A percentile compares a stretch with the other conserved stretches of the same genome.
phyloP scores from a whole-genome alignment of 1,140 invertebrate genomes.

The Sitodiplosis mosellana region DNA sequence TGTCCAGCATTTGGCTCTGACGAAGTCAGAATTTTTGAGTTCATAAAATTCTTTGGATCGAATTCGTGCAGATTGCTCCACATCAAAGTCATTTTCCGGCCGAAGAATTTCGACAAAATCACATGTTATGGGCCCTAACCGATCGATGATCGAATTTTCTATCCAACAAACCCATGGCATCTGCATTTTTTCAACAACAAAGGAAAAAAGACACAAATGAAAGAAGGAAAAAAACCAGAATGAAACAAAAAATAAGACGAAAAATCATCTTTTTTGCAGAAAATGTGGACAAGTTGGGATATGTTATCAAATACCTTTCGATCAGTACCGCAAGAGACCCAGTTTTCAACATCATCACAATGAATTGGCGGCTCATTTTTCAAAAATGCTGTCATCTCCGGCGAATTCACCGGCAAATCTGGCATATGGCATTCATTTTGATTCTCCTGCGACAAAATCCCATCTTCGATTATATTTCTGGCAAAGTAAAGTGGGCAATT shows the following conservation, averaged over 20 bases:
- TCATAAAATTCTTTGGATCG: constrained; percentile 36
- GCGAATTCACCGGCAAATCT: constrained; percentile 38
- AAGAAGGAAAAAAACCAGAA: too few species aligned
- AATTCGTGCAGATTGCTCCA: constrained; percentile 27
- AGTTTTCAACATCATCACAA: constrained; percentile 36
- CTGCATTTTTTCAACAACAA: too few species aligned
- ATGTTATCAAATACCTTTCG: too few species aligned
- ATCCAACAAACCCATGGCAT: constrained; percentile 33
- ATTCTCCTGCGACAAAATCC: constrained; percentile 21
- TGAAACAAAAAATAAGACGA: too few species aligned
- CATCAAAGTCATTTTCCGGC: constrained; percentile 32
- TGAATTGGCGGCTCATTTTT: constrained; percentile 34
- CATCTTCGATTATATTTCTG: constrained; percentile 24
- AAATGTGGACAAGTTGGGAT: too few species aligned
- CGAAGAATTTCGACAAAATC: constrained; percentile 40
- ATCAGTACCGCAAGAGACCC: constrained; percentile 27
- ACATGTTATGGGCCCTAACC: constrained; percentile 32
- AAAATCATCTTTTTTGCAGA: too few species aligned
- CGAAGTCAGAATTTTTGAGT: constrained; percentile 44
- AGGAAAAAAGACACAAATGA: too few species aligned
- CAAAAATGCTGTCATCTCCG: constrained; percentile 49
- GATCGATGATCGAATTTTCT: constrained; percentile 26
- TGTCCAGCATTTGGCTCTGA: constrained; percentile 34
- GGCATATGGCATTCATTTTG: constrained; percentile 39
- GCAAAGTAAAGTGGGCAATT: constrained; percentile 1